Evolutionary conservation across 2,888 invertebrate species (phyloP).

Genomic region (Tipula confusa): DNA sequence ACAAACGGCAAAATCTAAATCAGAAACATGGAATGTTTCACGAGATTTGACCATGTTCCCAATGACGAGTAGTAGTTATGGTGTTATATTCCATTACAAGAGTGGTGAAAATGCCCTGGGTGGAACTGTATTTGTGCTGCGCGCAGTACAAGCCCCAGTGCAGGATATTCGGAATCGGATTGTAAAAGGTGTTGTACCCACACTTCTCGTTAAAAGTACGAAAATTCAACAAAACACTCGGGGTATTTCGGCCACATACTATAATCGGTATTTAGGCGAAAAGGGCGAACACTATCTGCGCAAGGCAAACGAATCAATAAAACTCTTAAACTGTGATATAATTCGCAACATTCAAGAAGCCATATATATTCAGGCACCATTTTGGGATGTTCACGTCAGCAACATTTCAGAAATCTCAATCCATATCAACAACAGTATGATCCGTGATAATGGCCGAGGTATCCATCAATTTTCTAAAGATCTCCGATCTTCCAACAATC

Average conservation of each 20-base stretch:
- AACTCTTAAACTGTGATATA: slow-evolving; percentile 73
- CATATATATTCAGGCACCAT: slow-evolving; percentile 74
- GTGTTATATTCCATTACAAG: slow-evolving; percentile 70
- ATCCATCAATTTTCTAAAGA: slow-evolving; percentile 88
- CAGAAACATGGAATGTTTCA: slow-evolving; percentile 71
- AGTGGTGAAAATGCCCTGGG: slow-evolving; percentile 77
- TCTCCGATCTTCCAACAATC: slow-evolving; percentile 90
- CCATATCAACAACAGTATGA: slow-evolving; percentile 78
- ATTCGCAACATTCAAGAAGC: slow-evolving; percentile 77
- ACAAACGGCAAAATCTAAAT: slow-evolving; percentile 59
- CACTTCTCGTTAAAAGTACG: slow-evolving; percentile 64
- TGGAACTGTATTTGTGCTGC: slow-evolving; percentile 73
- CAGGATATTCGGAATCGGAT: slow-evolving; percentile 70
- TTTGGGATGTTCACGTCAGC: slow-evolving; percentile 78
- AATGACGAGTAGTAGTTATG: slow-evolving; percentile 77
- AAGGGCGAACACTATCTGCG: slow-evolving; percentile 79
- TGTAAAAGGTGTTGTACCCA: slow-evolving; percentile 74
- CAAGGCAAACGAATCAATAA: slow-evolving; percentile 82
- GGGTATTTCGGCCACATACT: slow-evolving; percentile 79
- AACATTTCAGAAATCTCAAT: slow-evolving; percentile 88
- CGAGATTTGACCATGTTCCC: slow-evolving; percentile 88
- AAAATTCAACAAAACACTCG: slow-evolving; percentile 75
- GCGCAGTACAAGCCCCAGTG: slow-evolving; percentile 66
- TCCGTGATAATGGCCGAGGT: slow-evolving; percentile 83
- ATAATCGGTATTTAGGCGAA: slow-evolving; percentile 83